These are phyloP conservation scores for Pseudochaenichthys georgianus DNA, from an alignment of 2,797 vertebrate species.

Conservation along the genomic window DNA sequence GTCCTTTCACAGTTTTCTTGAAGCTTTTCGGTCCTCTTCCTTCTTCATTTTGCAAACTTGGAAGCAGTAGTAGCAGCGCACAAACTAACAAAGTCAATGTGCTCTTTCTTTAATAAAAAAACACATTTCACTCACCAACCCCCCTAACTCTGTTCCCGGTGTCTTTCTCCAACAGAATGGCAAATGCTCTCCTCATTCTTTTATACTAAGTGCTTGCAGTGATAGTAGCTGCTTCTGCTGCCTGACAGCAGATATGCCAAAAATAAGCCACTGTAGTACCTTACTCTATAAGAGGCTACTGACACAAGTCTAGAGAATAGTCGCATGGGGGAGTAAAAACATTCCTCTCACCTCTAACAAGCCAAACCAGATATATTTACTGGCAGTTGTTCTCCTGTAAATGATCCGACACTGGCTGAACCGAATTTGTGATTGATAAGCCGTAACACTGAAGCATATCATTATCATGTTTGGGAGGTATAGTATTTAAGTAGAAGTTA, in stretches of 20 bases:
- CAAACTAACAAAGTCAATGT: constrained; percentile 76
- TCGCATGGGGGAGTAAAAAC: constrained; percentile 50
- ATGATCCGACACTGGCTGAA: constrained; percentile 36
- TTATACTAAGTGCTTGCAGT: constrained; percentile 52
- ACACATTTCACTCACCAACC: constrained; percentile 78
- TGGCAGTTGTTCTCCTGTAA: constrained; percentile 48
- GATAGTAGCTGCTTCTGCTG: constrained; percentile 52
- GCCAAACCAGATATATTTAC: constrained; percentile 50
- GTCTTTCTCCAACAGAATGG: constrained; percentile 73
- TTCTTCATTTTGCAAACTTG: constrained; percentile 77
- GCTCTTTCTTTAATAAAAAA: constrained; percentile 83
- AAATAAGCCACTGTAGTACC: constrained; percentile 60
- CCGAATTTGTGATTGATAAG: constrained; percentile 29
- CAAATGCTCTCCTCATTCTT: constrained; percentile 80
- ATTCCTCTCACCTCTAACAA: constrained; percentile 55
- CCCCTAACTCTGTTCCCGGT: constrained; percentile 55
- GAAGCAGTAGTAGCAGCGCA: constrained; percentile 78
- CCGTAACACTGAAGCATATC: constrained; percentile 2
- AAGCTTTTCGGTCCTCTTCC: constrained; percentile 71
- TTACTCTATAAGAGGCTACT: constrained; percentile 50
- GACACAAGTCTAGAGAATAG: constrained; percentile 51
- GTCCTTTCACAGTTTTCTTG: constrained; percentile 63
- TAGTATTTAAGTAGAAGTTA: constrained; percentile 25
- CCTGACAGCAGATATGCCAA: constrained; percentile 61
- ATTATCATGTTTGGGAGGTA: constrained; percentile 42